Evolutionary conservation across 1,140 invertebrate species (phyloP).

Genomic region (Philopotamus ludificatus): DNA sequence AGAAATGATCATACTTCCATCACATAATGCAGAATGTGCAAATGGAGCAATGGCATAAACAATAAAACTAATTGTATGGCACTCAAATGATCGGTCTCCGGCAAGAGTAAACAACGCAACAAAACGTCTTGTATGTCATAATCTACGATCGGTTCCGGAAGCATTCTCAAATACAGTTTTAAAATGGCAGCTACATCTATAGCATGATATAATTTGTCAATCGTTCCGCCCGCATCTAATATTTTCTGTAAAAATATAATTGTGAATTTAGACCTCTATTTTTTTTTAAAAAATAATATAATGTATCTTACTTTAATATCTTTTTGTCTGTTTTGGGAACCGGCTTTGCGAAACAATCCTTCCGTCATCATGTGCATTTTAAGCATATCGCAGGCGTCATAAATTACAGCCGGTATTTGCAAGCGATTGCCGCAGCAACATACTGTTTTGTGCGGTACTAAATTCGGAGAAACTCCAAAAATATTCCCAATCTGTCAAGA

Average conservation of each 20-base stretch:
- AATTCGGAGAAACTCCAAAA: conserved; percentile 29
- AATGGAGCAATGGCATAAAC: conserved; percentile 53
- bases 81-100: conserved; percentile 49
- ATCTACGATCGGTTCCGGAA: conserved; percentile 78
- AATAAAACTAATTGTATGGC: conserved; percentile 51
- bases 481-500: conserved; percentile 20
- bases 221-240: conserved; percentile 64
- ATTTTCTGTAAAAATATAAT: conserved; percentile 54
- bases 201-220: conserved; percentile 67
- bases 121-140: conserved; percentile 70
- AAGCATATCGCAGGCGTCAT: conserved; percentile 68
- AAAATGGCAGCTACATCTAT: conserved; percentile 80
- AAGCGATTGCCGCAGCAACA: conserved; percentile 63
- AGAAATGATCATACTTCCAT: conserved; percentile 56
- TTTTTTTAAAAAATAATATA: neutral
- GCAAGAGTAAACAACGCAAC: conserved; percentile 63
- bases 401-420: conserved; percentile 73
- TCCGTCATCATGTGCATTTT: conserved; percentile 67
- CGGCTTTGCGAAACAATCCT: conserved; percentile 83
- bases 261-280: neutral
- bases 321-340: conserved; percentile 74
- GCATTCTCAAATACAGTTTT: conserved; percentile 77
- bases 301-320: conserved; percentile 73
- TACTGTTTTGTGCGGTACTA: conserved; percentile 49
- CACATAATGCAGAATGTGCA: conserved; percentile 54